Conservation (phyloP, 2,113 vertebrate species). For the Tupaia tana region DNA sequence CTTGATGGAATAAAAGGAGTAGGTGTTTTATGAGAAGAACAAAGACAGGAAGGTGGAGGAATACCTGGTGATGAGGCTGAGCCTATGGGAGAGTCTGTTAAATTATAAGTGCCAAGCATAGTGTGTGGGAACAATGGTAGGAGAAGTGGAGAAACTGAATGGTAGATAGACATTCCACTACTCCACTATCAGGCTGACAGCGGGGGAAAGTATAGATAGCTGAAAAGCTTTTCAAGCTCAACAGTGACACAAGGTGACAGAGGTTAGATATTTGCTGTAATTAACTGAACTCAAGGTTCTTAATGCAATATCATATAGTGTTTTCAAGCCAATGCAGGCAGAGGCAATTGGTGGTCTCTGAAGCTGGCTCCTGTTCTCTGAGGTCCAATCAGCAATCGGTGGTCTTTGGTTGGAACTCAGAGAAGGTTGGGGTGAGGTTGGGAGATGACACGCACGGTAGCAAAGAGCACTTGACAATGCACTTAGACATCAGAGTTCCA, state of each 20-base stretch:
- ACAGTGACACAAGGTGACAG: not conserved
- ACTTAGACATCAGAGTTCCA: not conserved
- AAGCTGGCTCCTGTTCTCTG: not conserved
- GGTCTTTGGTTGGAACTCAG: not conserved
- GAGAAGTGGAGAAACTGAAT: not conserved
- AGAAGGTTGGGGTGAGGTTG: not conserved
- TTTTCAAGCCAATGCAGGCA: not conserved
- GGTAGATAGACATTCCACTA: no score
- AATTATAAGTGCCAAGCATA: accelerated
- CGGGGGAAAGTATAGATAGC: not conserved
- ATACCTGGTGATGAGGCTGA: not conserved
- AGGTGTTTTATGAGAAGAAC: not conserved
- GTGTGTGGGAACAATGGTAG: accelerated
- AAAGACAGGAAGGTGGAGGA: not conserved
- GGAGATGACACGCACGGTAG: not conserved
- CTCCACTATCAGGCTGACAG: not conserved
- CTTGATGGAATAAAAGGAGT: not conserved
- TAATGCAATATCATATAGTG: not conserved
- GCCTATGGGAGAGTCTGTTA: no score
- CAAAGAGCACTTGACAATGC: not conserved
- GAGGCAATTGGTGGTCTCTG: not conserved
- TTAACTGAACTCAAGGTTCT: not conserved
- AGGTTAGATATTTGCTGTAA: not conserved
- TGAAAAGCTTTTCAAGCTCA: not conserved
- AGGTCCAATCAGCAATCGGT: not conserved